Base-by-base conservation (phyloP, 1,140 invertebrate genomes). In the Stegodyphus dumicola region DNA sequence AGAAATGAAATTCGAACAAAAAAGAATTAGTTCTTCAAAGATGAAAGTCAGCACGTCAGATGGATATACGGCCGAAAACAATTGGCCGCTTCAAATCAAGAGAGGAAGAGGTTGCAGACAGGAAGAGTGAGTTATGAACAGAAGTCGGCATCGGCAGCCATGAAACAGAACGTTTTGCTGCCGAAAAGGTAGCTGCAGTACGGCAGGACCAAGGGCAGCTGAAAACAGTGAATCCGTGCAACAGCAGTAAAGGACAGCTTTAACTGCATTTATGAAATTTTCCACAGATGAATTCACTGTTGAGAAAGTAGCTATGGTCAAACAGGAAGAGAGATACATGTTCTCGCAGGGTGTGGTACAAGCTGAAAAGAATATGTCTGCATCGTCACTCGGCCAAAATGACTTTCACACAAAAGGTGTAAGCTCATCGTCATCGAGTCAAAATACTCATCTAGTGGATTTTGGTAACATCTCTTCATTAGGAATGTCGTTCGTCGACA, bases 251-350 rank as follows among this genome's bases (percentile, higher is more conserved):
- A 95, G 95, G 89, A 95, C 95, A 88, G 93, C 95, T 90, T 93
- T 95, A 64, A 93, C 94, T 5, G 92, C 94, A 13, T 94, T 93
- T 87, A 94, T 96, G 91, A 95, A 95, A 90, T 91, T 97, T 33
- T 94, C 96, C 69, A 96, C 95, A 66, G 95, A 96, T 87, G 94
- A 93, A 13, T 96, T 95, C 90, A 96, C 94, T 83, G 93, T 95
- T 7, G 95, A 97, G 91, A 95, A 96, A 91, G 94, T 95, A 89
- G 94, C 95, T 2, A 94, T 95, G 91, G 94, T 94, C 81, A 94
- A 95, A 69, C 94, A 96, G 86, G 95, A 97, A 89, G 95, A 95
- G 88, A 92, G 94, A 15, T 95, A 96, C 90, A 96, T 94, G 6
- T 93, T 96, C 78, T 95, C 94, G 0, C 79, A 88, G 77, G 87